Percentiles rank a stretch among this genome's conserved stretches.
Evolutionary conservation across 2,797 vertebrate genomes (phyloP).

Genomic region (Buceros bicornis): DNA sequence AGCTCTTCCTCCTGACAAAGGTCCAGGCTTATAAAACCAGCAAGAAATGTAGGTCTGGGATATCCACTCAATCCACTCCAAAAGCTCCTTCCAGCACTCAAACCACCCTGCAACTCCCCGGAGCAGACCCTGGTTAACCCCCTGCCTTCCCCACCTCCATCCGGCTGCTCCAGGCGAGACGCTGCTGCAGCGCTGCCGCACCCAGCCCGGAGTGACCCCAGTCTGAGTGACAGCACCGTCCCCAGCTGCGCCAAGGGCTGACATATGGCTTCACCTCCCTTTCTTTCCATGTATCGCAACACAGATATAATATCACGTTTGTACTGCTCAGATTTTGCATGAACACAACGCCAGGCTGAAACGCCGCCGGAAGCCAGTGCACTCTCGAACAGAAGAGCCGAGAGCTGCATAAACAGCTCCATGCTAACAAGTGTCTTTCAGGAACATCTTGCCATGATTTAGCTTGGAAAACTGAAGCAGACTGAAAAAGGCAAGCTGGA

Average conservation of each 20-base stretch:
- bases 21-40: fast-evolving
- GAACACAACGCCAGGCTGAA: not conserved
- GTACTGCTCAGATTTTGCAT: not conserved
- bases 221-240: not conserved
- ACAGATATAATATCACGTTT: not conserved
- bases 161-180: not conserved
- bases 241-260: not conserved
- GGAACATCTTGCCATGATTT: not conserved
- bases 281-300: not conserved
- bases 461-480: not conserved
- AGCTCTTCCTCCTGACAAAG: not conserved
- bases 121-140: not conserved
- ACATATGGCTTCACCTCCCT: not conserved
- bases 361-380: not conserved
- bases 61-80: not conserved
- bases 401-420: not conserved
- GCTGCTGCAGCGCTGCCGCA: fast-evolving
- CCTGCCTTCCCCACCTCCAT: not conserved
- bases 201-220: not conserved
- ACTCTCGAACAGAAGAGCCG: not conserved
- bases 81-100: not conserved
- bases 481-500: not conserved
- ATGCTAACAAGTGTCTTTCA: not conserved
- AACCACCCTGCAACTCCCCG: fast-evolving
- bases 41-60: not conserved